Percentiles rank a stretch among this genome's conserved stretches.
Evolutionary conservation across 2,888 invertebrate species (phyloP).

Genomic region (Graphium colonna): DNA sequence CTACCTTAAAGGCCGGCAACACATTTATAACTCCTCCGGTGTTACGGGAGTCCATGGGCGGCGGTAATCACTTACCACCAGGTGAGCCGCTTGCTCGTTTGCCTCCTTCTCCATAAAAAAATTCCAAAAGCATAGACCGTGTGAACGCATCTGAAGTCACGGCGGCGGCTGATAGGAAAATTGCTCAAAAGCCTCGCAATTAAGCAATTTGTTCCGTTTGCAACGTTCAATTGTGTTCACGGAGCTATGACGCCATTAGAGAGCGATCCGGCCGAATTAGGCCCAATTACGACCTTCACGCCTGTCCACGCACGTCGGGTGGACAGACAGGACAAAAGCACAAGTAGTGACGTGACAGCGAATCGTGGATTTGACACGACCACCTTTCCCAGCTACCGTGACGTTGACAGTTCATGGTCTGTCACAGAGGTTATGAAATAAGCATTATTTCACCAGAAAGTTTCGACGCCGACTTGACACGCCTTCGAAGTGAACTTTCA

Average conservation of each 20-base stretch:
- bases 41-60: no score
- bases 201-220: conserved; percentile 67
- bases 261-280: conserved; percentile 15
- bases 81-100: no score
- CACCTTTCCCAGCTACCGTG: neutral
- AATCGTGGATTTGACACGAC: neutral
- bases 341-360: neutral
- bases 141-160: neutral
- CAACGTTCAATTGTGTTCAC: conserved; percentile 42
- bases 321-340: conserved; percentile 5
- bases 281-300: conserved; percentile 13
- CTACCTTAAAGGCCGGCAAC: no score
- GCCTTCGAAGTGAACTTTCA: no score
- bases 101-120: no score
- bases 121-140: neutral
- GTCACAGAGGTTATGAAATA: no score
- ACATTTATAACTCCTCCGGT: no score
- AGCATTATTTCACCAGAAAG: no score
- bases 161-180: conserved; percentile 48
- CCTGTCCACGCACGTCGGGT: neutral
- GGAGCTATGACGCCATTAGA: conserved; percentile 7
- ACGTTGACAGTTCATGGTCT: neutral
- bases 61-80: no score
- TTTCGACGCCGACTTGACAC: no score
- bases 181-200: conserved; percentile 49